Percentiles rank a stretch among this genome's conserved stretches.
These are phyloP conservation scores for Gymnocheta viridis DNA, from an alignment of 2,888 invertebrate genomes.

Conservation along the genomic window DNA sequence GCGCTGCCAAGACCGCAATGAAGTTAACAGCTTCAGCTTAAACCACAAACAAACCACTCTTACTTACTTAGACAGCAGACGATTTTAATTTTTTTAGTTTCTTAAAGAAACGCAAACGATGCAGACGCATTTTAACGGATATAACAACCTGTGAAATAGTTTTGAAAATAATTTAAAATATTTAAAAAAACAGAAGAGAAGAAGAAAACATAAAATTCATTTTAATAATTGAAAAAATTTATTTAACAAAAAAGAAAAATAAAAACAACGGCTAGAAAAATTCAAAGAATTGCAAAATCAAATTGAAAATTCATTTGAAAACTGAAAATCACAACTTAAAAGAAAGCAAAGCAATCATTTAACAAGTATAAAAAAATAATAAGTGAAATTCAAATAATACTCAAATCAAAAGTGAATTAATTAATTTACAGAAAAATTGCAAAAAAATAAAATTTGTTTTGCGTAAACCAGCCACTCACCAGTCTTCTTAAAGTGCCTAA, in stretches of 20 bases:
- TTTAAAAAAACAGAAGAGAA: conserved; percentile 15
- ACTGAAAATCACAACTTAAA: background rate
- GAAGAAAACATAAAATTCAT: conserved; percentile 4
- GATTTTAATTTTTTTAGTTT: conserved; percentile 81
- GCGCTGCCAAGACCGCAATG: conserved; percentile 54
- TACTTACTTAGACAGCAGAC: conserved; percentile 78
- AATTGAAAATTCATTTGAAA: background rate
- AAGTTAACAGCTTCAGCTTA: conserved; percentile 62
- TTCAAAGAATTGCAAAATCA: conserved; percentile 9
- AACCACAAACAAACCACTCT: conserved; percentile 73
- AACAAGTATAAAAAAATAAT: background rate
- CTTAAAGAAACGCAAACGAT: conserved; percentile 81
- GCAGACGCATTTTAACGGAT: conserved; percentile 77
- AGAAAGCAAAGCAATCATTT: background rate
- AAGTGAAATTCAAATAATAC: background rate
- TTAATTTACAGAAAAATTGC: conserved; percentile 1
- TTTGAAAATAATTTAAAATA: background rate
- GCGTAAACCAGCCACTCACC: background rate
- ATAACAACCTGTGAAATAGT: conserved; percentile 55
- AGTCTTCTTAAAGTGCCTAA: background rate
- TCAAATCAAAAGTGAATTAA: conserved; percentile 45
- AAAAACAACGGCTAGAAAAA: background rate
- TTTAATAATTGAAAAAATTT: background rate
- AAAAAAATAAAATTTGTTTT: conserved; percentile 7
- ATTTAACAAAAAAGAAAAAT: background rate